Conservation (phyloP, 1,140 invertebrate genomes). For the Lordiphosa clarofinis region DNA sequence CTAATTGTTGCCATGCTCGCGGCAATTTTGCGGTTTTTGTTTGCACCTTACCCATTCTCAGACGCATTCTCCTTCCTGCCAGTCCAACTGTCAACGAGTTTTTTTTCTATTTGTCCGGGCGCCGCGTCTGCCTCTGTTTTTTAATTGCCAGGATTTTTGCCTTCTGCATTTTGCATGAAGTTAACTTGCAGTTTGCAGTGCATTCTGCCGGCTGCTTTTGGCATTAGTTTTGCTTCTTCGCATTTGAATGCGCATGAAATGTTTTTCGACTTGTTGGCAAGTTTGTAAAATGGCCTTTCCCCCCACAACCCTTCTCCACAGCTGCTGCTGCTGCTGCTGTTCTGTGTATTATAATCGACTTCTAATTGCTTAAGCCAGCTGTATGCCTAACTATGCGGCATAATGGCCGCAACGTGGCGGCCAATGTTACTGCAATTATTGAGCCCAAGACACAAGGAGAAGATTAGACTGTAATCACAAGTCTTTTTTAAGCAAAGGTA, state of each 20-base stretch:
- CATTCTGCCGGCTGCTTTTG: conserved; percentile 10
- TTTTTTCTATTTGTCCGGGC: conserved; percentile 21
- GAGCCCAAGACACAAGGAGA: conserved; percentile 6
- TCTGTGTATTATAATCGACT: conserved; percentile 45
- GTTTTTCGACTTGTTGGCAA: conserved; percentile 59
- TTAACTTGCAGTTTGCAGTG: conserved; percentile 40
- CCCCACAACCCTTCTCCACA: neutral
- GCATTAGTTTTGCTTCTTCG: conserved; percentile 47
- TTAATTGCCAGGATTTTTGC: conserved; percentile 66
- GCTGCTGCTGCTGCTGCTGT: neutral
- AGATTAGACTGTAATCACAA: too few species aligned
- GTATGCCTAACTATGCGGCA: conserved; percentile 43
- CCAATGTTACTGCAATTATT: conserved; percentile 47
- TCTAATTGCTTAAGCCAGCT: conserved; percentile 66
- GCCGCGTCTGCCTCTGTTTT: conserved; percentile 28
- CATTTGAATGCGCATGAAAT: conserved; percentile 66
- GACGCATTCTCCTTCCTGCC: conserved; percentile 15
- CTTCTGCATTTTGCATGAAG: conserved; percentile 52
- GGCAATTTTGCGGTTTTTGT: conserved; percentile 48
- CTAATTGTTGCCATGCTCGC: conserved; percentile 61
- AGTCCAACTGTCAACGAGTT: conserved; percentile 56
- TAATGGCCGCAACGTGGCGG: conserved; percentile 45
- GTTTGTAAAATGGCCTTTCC: conserved; percentile 15
- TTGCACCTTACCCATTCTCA: conserved; percentile 31
- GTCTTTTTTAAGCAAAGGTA: neutral